Evolutionary conservation across 2,888 invertebrate genomes (phyloP).

Genomic region (Lycaena phlaeas): DNA sequence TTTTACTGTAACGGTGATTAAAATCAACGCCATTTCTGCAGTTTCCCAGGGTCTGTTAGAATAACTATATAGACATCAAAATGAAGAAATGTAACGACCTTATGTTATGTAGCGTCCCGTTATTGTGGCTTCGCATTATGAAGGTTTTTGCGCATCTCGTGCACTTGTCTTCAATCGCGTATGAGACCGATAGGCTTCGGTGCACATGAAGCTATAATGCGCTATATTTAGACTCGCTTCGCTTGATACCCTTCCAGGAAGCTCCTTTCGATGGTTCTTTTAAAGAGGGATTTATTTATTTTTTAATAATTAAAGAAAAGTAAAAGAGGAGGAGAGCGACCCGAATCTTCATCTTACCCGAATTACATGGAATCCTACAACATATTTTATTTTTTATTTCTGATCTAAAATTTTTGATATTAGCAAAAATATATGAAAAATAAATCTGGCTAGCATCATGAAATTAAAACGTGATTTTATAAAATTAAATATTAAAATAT

Average conservation of each 20-base stretch:
- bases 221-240: conserved; percentile 57
- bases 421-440: too few relatives aligned
- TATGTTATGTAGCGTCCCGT: conserved; percentile 32
- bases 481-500: too few relatives aligned
- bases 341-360: too few relatives aligned
- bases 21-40: conserved; percentile 6
- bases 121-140: conserved; percentile 35
- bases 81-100: conserved; percentile 35
- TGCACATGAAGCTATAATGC: conserved; percentile 43
- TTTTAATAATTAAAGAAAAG: too few relatives aligned
- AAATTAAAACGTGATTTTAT: too few relatives aligned
- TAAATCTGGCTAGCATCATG: too few relatives aligned
- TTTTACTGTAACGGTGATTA: conserved; percentile 11
- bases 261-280: conserved; percentile 18
- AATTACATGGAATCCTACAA: too few relatives aligned
- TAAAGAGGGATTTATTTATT: background rate
- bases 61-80: conserved; percentile 16
- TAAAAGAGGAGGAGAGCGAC: too few relatives aligned
- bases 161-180: conserved; percentile 49
- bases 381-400: too few relatives aligned
- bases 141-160: conserved; percentile 49
- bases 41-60: conserved; percentile 9
- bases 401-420: too few relatives aligned
- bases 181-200: conserved; percentile 56
- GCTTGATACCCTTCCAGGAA: conserved; percentile 34